Conservation (phyloP, 2,888 invertebrate genomes). For the Cryptus viduatorius region DNA sequence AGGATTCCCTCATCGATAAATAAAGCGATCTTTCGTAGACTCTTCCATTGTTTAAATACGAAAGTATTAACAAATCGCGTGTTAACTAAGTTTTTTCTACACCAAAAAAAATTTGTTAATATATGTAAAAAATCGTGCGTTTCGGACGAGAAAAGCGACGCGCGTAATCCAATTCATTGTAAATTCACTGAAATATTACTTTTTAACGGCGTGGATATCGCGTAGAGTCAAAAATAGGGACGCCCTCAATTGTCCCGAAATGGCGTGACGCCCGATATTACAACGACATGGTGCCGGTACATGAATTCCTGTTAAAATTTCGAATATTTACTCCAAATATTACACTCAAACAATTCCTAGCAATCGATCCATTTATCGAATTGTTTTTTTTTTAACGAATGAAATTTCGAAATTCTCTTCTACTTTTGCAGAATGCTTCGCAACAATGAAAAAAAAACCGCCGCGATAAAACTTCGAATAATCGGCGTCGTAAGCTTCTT, state of each 20-base stretch:
- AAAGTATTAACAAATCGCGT: not conserved
- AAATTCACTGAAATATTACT: not conserved
- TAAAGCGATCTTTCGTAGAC: not conserved
- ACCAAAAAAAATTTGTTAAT: not conserved
- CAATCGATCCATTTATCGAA: not conserved
- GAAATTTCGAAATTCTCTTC: not conserved
- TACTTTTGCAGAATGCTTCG: not conserved
- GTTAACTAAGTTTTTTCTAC: not conserved
- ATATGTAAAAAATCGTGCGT: not conserved
- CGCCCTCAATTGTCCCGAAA: constrained; percentile 58
- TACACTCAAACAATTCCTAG: not conserved
- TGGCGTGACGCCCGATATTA: constrained; percentile 59
- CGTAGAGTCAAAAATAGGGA: constrained; percentile 55
- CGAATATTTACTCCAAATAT: not conserved
- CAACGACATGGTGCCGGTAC: constrained; percentile 60
- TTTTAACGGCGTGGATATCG: not conserved
- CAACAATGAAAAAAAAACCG: not conserved
- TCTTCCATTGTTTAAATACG: not conserved
- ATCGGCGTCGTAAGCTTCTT: constrained; percentile 32
- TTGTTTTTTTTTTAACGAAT: not conserved
- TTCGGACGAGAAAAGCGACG: not conserved
- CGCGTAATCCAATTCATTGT: not conserved
- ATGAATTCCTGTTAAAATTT: constrained; percentile 25
- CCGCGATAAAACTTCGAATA: constrained; percentile 10
- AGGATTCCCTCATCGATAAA: not conserved